phyloP scores from a whole-genome alignment of 2,113 vertebrate species.

The Rhodinocichla rosea region DNA sequence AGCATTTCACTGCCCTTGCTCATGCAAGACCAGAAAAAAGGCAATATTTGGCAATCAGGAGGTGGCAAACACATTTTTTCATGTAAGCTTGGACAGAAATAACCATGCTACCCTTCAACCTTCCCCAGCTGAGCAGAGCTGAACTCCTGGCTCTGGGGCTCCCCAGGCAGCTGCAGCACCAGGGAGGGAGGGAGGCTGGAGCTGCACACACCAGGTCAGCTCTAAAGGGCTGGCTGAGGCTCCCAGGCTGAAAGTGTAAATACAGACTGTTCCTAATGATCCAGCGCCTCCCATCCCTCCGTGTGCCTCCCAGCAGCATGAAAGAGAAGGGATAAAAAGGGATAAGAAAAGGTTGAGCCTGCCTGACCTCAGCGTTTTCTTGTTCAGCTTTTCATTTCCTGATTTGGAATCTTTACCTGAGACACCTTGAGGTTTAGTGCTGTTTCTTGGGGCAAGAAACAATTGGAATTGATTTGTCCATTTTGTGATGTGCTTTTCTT shows the following conservation, averaged over 20 bases:
- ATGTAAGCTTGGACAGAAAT: not conserved
- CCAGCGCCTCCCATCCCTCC: not conserved
- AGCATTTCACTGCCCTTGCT: fast-evolving
- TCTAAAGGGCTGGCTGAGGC: not conserved
- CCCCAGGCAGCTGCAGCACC: not conserved
- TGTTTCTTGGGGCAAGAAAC: not conserved
- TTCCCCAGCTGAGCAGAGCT: not conserved
- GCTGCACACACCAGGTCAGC: not conserved
- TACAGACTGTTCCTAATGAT: not conserved
- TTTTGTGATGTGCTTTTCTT: not conserved
- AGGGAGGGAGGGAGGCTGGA: not conserved
- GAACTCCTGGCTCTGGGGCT: not conserved
- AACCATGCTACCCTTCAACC: not conserved
- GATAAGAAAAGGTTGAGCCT: not conserved
- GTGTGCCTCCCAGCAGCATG: not conserved
- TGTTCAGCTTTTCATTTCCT: slow-evolving; percentile 38
- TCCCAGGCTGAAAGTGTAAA: not conserved
- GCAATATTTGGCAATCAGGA: not conserved
- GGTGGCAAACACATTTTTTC: not conserved
- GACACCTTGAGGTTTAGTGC: not conserved
- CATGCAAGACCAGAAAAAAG: not conserved
- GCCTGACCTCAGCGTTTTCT: slow-evolving; percentile 23
- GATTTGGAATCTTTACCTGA: not conserved
- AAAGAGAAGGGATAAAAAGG: not conserved
- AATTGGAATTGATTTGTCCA: slow-evolving; percentile 4